phyloP scores from a whole-genome alignment of 2,113 vertebrate species.

The Himantopus leucocephalus region DNA sequence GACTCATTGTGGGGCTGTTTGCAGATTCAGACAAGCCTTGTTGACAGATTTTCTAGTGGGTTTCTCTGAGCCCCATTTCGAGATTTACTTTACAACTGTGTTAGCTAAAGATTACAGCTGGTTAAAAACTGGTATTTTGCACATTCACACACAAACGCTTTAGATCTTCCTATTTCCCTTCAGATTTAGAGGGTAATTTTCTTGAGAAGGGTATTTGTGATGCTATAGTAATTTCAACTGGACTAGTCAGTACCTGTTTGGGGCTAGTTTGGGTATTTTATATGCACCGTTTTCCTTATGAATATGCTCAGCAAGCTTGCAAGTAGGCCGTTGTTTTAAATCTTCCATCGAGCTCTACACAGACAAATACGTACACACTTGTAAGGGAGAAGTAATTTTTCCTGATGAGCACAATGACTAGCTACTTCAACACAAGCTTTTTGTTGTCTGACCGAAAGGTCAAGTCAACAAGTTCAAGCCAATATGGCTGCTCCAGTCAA shows the following conservation, averaged over 20 bases:
- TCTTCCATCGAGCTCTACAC: not conserved
- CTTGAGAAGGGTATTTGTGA: not conserved
- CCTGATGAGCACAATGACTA: not conserved
- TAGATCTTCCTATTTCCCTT: not conserved
- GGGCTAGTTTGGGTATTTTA: not conserved
- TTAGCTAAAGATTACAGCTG: not conserved
- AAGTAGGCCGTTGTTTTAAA: not conserved
- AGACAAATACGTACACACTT: not conserved
- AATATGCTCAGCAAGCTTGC: not conserved
- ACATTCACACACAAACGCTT: not conserved
- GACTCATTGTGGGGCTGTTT: not conserved
- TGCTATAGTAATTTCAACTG: not conserved
- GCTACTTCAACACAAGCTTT: not conserved
- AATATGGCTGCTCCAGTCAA: not conserved
- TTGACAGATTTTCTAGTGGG: not conserved
- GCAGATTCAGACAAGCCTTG: not conserved
- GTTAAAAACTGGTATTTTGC: not conserved
- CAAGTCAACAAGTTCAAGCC: conserved; percentile 17
- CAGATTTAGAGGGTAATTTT: not conserved
- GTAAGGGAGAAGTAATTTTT: not conserved
- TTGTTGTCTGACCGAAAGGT: conserved; percentile 11
- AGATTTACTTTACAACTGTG: not conserved
- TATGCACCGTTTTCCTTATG: not conserved
- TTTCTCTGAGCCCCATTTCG: not conserved
- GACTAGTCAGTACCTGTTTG: not conserved